Evolutionary conservation across 2,888 invertebrate species (phyloP).

Genomic region (Cinara cedri): DNA sequence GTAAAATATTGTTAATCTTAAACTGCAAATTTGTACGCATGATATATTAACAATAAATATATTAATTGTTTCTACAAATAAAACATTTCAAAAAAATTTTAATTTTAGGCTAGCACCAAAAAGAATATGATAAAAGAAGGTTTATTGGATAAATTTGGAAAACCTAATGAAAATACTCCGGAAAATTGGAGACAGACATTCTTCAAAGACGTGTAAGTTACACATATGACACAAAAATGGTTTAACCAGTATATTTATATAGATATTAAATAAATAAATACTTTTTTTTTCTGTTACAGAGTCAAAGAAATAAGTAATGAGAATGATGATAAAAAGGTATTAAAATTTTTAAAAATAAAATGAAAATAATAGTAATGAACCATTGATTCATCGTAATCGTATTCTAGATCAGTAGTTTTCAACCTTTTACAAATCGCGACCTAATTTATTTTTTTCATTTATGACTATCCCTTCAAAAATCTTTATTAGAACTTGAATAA

Average conservation of each 20-base stretch:
- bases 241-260: background rate
- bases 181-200: constrained; percentile 79
- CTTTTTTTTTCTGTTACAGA: constrained; percentile 61
- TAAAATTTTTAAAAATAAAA: background rate
- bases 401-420: too few relatives aligned
- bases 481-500: too few relatives aligned
- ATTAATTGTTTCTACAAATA: too few relatives aligned
- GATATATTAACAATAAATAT: too few relatives aligned
- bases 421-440: background rate
- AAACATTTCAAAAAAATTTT: too few relatives aligned
- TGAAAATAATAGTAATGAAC: constrained; percentile 7
- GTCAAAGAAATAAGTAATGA: constrained; percentile 23
- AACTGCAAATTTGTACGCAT: background rate
- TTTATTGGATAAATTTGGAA: constrained; percentile 91
- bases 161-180: constrained; percentile 96
- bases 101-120: constrained; percentile 78
- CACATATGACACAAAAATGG: too few relatives aligned
- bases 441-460: background rate
- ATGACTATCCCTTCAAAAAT: too few relatives aligned
- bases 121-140: constrained; percentile 89
- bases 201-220: constrained; percentile 39
- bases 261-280: background rate
- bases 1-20: background rate
- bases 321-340: constrained; percentile 4
- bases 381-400: background rate